Evolutionary conservation across 1,140 invertebrate genomes (phyloP), one percentile per base, ranked within the genome.

Genomic region (Nasonia longicornis): DNA sequence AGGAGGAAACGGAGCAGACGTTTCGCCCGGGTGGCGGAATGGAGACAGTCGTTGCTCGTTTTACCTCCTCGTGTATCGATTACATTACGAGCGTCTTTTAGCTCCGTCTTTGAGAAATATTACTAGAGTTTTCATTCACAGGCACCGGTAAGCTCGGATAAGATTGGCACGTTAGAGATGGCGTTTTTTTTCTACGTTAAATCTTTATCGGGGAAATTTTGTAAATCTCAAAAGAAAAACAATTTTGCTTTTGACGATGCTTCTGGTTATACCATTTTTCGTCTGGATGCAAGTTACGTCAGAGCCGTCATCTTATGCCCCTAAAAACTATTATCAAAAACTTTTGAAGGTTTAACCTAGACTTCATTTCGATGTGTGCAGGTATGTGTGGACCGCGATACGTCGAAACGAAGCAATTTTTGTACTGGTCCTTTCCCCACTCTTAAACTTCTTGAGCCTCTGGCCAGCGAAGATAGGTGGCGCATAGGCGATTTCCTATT

Each of bases 11-110:
- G 52, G 52, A 58, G 42, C 11, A 48, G 42, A 75, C 52, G 12
- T 31, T 35, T 75, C 48, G 8, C 26, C 16, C 42, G 20, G n/a
- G 26, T 26, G 26, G 11, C n/a, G 35, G 16, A 71, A 42, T 20
- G 35, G 22, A 74, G 22, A 74, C 42, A 74, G 45, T 52, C 29
- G 72, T 74, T 74, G n/a, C 73, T 63, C 20, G 73, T 75, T 63
- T 58, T 38, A 63, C 52, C 16, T 48, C n/a, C 42, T 73, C 10
- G 11, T n/a, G 71, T 63, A 75, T 75, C 52, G 22, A 75, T 75
- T 75, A 38, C 48, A 63, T 63, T 75, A 31, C 73, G 73, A 6
- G 31, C 45, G 29, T 63, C 12, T 75, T 22, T 35, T 35, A 45
- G 72, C 42, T 48, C 20, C 20, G 35, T 52, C 45, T 52, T 74